These are phyloP conservation scores for Cyaniris semiargus DNA, from an alignment of 2,888 invertebrate genomes.

Conservation along the genomic window DNA sequence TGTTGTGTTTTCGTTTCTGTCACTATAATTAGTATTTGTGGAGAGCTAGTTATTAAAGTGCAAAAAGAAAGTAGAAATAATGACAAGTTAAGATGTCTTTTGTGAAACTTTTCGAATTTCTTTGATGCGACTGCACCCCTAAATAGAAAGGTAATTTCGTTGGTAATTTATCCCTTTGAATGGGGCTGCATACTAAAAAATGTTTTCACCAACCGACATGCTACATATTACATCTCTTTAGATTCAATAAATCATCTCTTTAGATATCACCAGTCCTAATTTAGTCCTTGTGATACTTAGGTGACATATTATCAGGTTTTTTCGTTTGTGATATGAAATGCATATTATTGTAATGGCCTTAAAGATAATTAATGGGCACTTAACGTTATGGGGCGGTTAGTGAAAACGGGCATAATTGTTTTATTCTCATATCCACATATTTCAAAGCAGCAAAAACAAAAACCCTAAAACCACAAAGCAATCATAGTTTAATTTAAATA, in stretches of 20 bases:
- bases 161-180: background rate
- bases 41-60: background rate
- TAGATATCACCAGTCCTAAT: too few species aligned
- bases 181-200: background rate
- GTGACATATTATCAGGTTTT: too few species aligned
- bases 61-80: background rate
- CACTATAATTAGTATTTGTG: constrained; percentile 2
- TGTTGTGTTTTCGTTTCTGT: background rate
- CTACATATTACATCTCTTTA: too few species aligned
- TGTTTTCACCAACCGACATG: too few species aligned
- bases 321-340: too few species aligned
- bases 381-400: too few species aligned
- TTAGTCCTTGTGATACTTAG: too few species aligned
- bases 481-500: background rate
- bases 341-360: too few species aligned
- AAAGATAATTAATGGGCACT: too few species aligned
- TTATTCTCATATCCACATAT: background rate
- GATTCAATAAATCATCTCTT: too few species aligned
- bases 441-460: background rate
- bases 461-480: background rate
- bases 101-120: background rate
- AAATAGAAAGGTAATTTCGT: background rate
- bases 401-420: background rate
- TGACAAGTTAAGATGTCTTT: background rate
- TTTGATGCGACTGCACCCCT: too few species aligned